Evolutionary conservation across 2,888 invertebrate genomes (phyloP), one percentile per base, ranked within the genome.

Genomic region (Darwinula stevensoni): DNA sequence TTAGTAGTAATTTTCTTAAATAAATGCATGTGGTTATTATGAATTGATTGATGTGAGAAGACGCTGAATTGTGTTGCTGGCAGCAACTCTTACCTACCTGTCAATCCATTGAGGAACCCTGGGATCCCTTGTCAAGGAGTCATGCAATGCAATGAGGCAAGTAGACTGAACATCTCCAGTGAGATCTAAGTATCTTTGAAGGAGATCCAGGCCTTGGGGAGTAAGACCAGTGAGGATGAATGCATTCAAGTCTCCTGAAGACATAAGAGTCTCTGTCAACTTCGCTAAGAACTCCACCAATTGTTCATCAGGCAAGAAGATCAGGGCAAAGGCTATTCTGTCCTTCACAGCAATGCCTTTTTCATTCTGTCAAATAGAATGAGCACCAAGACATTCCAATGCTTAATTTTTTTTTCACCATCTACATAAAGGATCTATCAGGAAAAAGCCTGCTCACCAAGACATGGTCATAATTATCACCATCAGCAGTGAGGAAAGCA

Each of bases 161-260:
- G 71, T 78, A 15, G 82, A 78, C 56, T 91, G 88, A 37, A 91
- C 70, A 56, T 91, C 88, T 5, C 74, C 73, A 2, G 75, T 68
- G 17, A 57, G 51, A 54, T 91, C 82, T 42, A 88, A 59, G 54
- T 80, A 86, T 38, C 65, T 66, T 54, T 82, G 78, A 41, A 88
- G 56, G 42, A 91, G 57, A 36, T 65, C 62, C 28, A 84, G 57
- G 26, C 76, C 74, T 43, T 73, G 72, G 4, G 57, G 46, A 29
- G 65, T 32, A 71, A 66, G 18, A 72, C 53, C 54, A 31, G 84
- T 75, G 31, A 88, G 58, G 41, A 82, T 54, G 35, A 86, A 57
- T 17, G 82, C 86, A 44, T 76, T 65, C 14, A 88, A 57, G 52
- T 73, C 67, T 3, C 84, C 86, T 36, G 62, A 63, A 36, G 65